These are phyloP conservation scores for Drosophila stalkeri DNA, from an alignment of 2,888 invertebrate genomes.

Conservation along the genomic window DNA sequence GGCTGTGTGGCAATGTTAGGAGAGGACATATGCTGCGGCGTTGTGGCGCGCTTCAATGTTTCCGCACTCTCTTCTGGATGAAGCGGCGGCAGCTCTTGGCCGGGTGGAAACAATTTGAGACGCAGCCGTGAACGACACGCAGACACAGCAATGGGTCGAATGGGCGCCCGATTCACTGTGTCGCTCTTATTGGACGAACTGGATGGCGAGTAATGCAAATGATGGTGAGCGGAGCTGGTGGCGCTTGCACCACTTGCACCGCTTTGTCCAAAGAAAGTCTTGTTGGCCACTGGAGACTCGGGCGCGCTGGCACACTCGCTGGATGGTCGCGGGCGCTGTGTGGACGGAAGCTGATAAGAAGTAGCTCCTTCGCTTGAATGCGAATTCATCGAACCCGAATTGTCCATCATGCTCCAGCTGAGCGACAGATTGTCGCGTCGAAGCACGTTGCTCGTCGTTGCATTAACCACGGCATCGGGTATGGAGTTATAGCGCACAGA, in stretches of 20 bases:
- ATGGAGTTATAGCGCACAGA: slow-evolving; percentile 84
- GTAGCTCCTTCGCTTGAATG: slow-evolving; percentile 70
- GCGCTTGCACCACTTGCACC: slow-evolving; percentile 43
- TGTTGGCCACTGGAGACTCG: slow-evolving; percentile 83
- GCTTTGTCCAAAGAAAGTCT: slow-evolving; percentile 71
- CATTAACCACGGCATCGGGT: slow-evolving; percentile 68
- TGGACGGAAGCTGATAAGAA: slow-evolving; percentile 47
- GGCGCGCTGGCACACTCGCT: slow-evolving; percentile 84
- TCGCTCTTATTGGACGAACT: slow-evolving; percentile 81
- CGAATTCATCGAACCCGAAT: slow-evolving; percentile 69
- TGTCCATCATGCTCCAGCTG: slow-evolving; percentile 78
- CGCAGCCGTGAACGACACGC: slow-evolving; percentile 84
- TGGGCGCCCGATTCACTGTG: slow-evolving; percentile 67
- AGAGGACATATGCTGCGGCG: slow-evolving; percentile 84
- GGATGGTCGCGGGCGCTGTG: slow-evolving; percentile 62
- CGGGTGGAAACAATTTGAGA: slow-evolving; percentile 84
- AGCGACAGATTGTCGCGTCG: slow-evolving; percentile 80
- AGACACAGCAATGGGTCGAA: slow-evolving; percentile 84
- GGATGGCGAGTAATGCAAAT: slow-evolving; percentile 81
- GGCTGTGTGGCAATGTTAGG: slow-evolving; percentile 83
- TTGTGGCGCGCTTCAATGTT: slow-evolving; percentile 74
- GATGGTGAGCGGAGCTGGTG: slow-evolving; percentile 38
- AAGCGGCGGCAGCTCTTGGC: slow-evolving; percentile 74
- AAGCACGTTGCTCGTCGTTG: slow-evolving; percentile 38
- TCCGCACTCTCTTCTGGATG: slow-evolving; percentile 51